These are phyloP conservation scores for Lottia scabra DNA, from an alignment of 2,888 invertebrate species.

Conservation along the genomic window DNA sequence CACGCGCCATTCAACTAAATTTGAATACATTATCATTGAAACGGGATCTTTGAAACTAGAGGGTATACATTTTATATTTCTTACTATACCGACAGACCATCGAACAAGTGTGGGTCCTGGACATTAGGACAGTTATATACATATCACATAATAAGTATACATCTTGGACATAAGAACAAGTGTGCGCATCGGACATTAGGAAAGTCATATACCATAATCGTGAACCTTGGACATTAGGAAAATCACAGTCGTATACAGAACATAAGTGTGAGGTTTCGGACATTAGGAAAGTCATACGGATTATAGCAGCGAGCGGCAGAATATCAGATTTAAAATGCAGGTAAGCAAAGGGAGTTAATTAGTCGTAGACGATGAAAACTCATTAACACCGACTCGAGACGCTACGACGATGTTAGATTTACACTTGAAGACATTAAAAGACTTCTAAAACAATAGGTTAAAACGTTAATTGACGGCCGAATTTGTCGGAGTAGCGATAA, in stretches of 20 bases:
- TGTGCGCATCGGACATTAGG: too few species aligned
- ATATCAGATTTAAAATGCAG: neutral
- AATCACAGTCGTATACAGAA: too few species aligned
- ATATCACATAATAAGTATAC: too few species aligned
- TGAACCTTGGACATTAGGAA: too few species aligned
- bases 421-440: neutral
- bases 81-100: too few species aligned
- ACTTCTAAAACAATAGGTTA: neutral
- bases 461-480: neutral
- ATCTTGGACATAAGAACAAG: too few species aligned
- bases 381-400: neutral
- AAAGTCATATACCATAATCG: too few species aligned
- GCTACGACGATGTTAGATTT: neutral
- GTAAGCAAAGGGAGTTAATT: neutral
- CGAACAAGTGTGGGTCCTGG: too few species aligned
- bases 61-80: neutral
- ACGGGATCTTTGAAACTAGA: neutral
- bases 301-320: neutral
- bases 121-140: too few species aligned
- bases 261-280: too few species aligned
- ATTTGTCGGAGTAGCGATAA: neutral
- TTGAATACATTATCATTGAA: constrained; percentile 18
- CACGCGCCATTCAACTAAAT: constrained; percentile 25
- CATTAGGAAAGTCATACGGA: too few species aligned
- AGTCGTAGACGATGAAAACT: too few species aligned